phyloP scores from a whole-genome alignment of 2,888 invertebrate genomes.

The Tachina lurida region DNA sequence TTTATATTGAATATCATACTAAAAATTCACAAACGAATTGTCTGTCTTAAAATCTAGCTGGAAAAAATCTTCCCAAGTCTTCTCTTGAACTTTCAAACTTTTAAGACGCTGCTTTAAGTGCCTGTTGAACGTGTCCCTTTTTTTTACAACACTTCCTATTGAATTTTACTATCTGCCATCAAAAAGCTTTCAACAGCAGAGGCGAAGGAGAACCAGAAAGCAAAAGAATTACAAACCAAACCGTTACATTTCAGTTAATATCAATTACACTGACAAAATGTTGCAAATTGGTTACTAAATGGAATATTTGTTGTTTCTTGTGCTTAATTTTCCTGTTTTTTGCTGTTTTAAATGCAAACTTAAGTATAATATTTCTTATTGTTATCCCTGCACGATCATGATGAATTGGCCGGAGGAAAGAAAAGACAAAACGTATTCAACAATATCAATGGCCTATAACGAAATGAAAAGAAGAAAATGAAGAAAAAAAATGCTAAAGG shows the following conservation, averaged over 20 bases:
- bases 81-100: not conserved
- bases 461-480: not conserved
- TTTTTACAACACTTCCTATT: constrained; percentile 39
- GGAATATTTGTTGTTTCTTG: constrained; percentile 54
- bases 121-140: constrained; percentile 28
- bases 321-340: not conserved
- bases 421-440: not conserved
- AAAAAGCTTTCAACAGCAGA: constrained; percentile 33
- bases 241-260: constrained; percentile 56
- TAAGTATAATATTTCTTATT: constrained; percentile 61
- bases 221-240: constrained; percentile 43
- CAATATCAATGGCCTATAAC: constrained; percentile 24
- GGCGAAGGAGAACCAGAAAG: not conserved
- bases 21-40: not conserved
- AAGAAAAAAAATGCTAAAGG: not conserved
- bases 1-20: not conserved
- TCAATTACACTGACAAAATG: constrained; percentile 68
- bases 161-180: constrained; percentile 52
- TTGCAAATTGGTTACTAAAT: constrained; percentile 59
- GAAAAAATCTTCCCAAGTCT: too few relatives aligned
- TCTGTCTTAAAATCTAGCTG: not conserved
- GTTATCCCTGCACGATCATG: constrained; percentile 59
- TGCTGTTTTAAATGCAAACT: constrained; percentile 41
- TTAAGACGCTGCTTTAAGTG: constrained; percentile 10
- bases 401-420: constrained; percentile 39